phyloP scores from a whole-genome alignment of 2,888 invertebrate genomes.

The Synanthedon andrenaeformis region DNA sequence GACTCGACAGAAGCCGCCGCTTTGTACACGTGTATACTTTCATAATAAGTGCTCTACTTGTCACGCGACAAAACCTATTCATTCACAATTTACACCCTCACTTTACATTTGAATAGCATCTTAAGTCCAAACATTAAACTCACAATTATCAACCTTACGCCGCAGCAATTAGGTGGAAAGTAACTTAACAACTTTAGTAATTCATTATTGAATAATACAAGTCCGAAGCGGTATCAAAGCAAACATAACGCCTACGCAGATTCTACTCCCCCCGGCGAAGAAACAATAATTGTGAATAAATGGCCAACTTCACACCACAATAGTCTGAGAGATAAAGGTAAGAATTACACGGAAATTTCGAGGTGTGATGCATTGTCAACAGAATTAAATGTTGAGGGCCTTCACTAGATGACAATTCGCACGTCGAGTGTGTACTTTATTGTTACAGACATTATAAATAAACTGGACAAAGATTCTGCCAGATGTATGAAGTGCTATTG shows the following conservation, averaged over 20 bases:
- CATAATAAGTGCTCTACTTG: slow-evolving; percentile 44
- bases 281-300: slow-evolving; percentile 61
- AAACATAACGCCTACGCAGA: slow-evolving; percentile 57
- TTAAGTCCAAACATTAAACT: slow-evolving; percentile 1
- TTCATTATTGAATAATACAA: slow-evolving; percentile 11
- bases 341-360: slow-evolving; percentile 65
- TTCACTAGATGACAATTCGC: slow-evolving; percentile 64
- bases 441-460: slow-evolving; percentile 53
- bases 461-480: slow-evolving; percentile 50
- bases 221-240: slow-evolving; percentile 41
- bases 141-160: slow-evolving; percentile 4
- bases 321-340: slow-evolving; percentile 52
- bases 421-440: slow-evolving; percentile 44
- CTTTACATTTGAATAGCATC: slow-evolving; percentile 5
- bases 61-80: slow-evolving; percentile 55
- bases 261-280: slow-evolving; percentile 35
- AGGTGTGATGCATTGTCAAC: slow-evolving; percentile 54
- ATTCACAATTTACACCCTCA: slow-evolving; percentile 45
- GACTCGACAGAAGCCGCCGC: slow-evolving; percentile 14
- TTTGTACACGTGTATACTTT: slow-evolving; percentile 3
- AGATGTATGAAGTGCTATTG: slow-evolving; percentile 40
- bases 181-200: slow-evolving; percentile 1
- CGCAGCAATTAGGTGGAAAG: slow-evolving; percentile 6
- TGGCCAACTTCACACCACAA: slow-evolving; percentile 58
- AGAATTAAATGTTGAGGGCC: slow-evolving; percentile 13